Conservation (phyloP, 2,113 vertebrate genomes). For the Seriola rivoliana region DNA sequence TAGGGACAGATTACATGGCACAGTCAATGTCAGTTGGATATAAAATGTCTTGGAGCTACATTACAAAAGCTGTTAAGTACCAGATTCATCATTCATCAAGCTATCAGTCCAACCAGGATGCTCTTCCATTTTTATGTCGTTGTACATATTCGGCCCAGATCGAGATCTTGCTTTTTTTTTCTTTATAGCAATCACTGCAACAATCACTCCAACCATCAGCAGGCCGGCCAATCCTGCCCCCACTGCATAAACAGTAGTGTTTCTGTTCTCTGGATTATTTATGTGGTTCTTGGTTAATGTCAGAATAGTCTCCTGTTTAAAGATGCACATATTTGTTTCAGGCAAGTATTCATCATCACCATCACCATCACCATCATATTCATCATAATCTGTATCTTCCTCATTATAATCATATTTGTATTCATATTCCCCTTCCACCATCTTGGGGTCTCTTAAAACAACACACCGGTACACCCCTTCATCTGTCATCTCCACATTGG, state of each 20-base stretch:
- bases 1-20: not conserved
- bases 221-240: constrained; percentile 42
- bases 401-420: not conserved
- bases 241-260: not conserved
- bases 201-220: constrained; percentile 41
- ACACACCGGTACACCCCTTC: constrained; percentile 73
- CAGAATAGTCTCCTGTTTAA: constrained; percentile 67
- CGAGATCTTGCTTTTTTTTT: not conserved
- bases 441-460: constrained; percentile 13
- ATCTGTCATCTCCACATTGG: constrained; percentile 49
- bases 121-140: not conserved
- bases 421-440: not conserved
- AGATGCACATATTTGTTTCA: constrained; percentile 54
- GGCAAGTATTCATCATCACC: not conserved
- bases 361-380: not conserved
- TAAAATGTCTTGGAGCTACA: not conserved
- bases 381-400: not conserved
- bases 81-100: not conserved
- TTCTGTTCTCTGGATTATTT: not conserved
- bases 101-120: constrained; percentile 27
- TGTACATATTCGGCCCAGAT: not conserved
- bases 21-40: not conserved
- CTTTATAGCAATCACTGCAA: constrained; percentile 36
- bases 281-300: not conserved
- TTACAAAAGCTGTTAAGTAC: not conserved